These are phyloP conservation scores for Griposia aprilina DNA, from an alignment of 2,888 invertebrate genomes.

Conservation along the genomic window DNA sequence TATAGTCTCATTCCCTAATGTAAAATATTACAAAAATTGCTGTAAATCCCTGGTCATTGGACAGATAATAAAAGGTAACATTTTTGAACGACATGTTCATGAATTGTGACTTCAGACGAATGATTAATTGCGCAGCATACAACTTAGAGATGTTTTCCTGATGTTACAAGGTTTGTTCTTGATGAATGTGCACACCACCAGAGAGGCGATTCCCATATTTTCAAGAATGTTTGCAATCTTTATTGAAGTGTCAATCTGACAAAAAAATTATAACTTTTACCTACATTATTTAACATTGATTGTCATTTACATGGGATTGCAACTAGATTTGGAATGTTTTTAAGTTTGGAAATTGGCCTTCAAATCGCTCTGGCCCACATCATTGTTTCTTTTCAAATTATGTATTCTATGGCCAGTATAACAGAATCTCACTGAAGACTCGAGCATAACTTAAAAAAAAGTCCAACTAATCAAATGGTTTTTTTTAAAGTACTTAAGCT, in stretches of 20 bases:
- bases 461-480: not conserved
- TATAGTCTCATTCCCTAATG: not conserved
- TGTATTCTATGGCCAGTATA: not conserved
- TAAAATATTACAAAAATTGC: no score
- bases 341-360: not conserved
- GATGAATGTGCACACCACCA: not conserved
- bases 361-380: not conserved
- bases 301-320: not conserved
- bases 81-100: no score
- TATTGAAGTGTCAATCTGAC: not conserved
- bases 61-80: not conserved
- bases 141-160: no score
- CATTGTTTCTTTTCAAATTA: not conserved
- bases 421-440: not conserved
- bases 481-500: not conserved
- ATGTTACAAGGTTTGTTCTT: not conserved
- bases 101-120: not conserved
- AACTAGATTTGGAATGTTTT: not conserved
- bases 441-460: not conserved
- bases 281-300: not conserved
- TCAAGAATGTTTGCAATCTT: not conserved
- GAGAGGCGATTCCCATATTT: not conserved
- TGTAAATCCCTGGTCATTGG: no score
- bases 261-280: not conserved
- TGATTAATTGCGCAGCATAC: not conserved